Base-by-base conservation (phyloP, 2,113 vertebrate species). In the Motacilla tschutschensis region DNA sequence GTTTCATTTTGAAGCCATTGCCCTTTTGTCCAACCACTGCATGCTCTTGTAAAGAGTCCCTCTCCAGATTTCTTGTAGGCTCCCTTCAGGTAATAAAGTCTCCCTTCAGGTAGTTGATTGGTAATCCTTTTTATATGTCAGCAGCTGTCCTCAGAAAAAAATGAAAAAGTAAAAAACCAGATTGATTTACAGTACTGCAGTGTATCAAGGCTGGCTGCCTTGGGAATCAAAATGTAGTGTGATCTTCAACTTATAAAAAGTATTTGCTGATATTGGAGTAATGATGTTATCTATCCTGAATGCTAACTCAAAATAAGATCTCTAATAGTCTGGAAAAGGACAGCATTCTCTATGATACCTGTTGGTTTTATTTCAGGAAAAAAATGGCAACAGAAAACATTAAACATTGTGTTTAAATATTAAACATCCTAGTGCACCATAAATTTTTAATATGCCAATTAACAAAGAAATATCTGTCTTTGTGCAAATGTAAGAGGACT, bases 381-480 rank as follows among this genome's bases (percentile, higher is more conserved):
- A 85, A 92, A 74, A 46, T 10, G 25, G 13, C 82, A 87, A 65
- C 64, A 91, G 73, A 76, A 91, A 94, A 94, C 66, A 91, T 76
- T 84, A 88, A 95, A 85, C 12, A 28, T 86, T 69, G 74, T 94
- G 84, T 95, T 97, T 95, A 96, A 96, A 96, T 95, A 96, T 96
- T 96, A 95, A 96, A 93, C 65, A 89, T 93, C 74, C 83, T 95
- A 95, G 87, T 92, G 69, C 81, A 28, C 5, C n/a, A 94, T 96
- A 28, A 92, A 95, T 96, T 95, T 97, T 97, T 96, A 96, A 97
- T 95, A 79, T 70, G 22, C 38, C 75, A 93, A 84, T 91, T 96
- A 85, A 88, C 78, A 47, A 92, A 94, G 90, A 94, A 94, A 89
- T 83, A 12, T 65, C 80, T 89, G 36, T 43, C 48, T 89, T 82